Conservation (phyloP, 2,888 invertebrate species). For the Corbicula japonica region DNA sequence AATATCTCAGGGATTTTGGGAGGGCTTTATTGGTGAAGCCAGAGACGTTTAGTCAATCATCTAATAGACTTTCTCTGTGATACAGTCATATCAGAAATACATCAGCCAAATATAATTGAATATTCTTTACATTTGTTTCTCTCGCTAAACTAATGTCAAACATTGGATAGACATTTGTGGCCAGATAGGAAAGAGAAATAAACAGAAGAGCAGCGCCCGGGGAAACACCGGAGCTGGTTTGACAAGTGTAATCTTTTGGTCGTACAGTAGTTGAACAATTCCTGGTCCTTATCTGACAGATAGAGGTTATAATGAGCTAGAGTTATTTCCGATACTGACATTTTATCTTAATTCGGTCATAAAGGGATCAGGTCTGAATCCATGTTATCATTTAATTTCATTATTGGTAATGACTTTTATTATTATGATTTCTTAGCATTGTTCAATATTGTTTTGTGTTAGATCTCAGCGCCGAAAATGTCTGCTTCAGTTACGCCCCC, state of each 20-base stretch:
- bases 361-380: slow-evolving; percentile 36
- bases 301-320: slow-evolving; percentile 47
- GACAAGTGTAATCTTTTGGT: slow-evolving; percentile 57
- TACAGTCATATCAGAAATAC: slow-evolving; percentile 54
- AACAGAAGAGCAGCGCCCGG: slow-evolving; percentile 24
- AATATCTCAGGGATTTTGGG: slow-evolving; percentile 58
- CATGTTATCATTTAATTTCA: slow-evolving; percentile 27
- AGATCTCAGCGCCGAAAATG: too few relatives aligned
- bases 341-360: slow-evolving; percentile 60
- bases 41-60: slow-evolving; percentile 59
- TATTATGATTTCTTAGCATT: too few relatives aligned
- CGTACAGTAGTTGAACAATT: slow-evolving; percentile 41
- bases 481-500: too few relatives aligned
- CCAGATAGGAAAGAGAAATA: slow-evolving; percentile 32
- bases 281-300: slow-evolving; percentile 37
- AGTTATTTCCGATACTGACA: slow-evolving; percentile 52
- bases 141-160: slow-evolving; percentile 65
- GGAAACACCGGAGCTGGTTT: slow-evolving; percentile 36
- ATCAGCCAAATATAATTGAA: slow-evolving; percentile 66
- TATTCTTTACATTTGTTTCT: slow-evolving; percentile 68
- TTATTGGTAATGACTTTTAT: slow-evolving; percentile 32
- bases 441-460: too few relatives aligned
- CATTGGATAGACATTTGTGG: slow-evolving; percentile 57
- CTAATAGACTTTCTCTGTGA: slow-evolving; percentile 60
- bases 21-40: slow-evolving; percentile 50